A percentile compares a stretch with the other conserved stretches of the same genome.
phyloP scores from a whole-genome alignment of 2,797 vertebrate genomes.

The Chaetodon trifasciatus region DNA sequence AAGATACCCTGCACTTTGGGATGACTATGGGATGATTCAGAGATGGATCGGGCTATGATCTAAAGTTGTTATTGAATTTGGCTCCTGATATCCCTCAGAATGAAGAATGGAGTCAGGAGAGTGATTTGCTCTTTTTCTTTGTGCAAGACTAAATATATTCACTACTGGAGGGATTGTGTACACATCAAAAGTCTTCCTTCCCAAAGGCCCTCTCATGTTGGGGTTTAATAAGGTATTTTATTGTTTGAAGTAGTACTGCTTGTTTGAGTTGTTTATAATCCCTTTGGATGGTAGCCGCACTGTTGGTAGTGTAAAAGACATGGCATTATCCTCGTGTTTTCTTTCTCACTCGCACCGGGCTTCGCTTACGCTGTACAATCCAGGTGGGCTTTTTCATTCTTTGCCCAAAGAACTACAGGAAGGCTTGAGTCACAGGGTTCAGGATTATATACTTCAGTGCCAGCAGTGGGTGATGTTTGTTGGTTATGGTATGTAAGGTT shows the following conservation, averaged over 20 bases:
- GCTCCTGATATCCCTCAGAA: conserved; percentile 71
- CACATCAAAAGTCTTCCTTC: conserved; percentile 81
- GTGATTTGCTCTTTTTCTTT: conserved; percentile 70
- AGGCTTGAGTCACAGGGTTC: conserved; percentile 41
- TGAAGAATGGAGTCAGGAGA: conserved; percentile 75
- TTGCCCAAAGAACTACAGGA: conserved; percentile 36
- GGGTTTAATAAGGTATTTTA: conserved; percentile 83
- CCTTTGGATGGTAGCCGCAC: conserved; percentile 71
- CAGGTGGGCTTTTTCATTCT: conserved; percentile 55
- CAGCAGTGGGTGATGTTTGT: conserved; percentile 4
- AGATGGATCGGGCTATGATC: conserved; percentile 77
- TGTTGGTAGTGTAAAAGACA: conserved; percentile 63
- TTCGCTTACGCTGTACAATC: conserved; percentile 52
- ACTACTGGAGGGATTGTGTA: conserved; percentile 78
- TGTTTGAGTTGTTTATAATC: conserved; percentile 82
- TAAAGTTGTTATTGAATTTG: conserved; percentile 80
- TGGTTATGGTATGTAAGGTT: not conserved
- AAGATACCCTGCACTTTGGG: conserved; percentile 69
- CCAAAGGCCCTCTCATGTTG: conserved; percentile 79
- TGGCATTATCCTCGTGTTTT: conserved; percentile 64
- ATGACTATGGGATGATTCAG: conserved; percentile 79
- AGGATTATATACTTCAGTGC: conserved; percentile 25
- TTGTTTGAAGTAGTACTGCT: conserved; percentile 82
- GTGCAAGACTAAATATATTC: conserved; percentile 81
- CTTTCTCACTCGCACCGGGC: conserved; percentile 35